Evolutionary conservation across 2,888 invertebrate genomes (phyloP).

Genomic region (Dolichopus griseipennis): DNA sequence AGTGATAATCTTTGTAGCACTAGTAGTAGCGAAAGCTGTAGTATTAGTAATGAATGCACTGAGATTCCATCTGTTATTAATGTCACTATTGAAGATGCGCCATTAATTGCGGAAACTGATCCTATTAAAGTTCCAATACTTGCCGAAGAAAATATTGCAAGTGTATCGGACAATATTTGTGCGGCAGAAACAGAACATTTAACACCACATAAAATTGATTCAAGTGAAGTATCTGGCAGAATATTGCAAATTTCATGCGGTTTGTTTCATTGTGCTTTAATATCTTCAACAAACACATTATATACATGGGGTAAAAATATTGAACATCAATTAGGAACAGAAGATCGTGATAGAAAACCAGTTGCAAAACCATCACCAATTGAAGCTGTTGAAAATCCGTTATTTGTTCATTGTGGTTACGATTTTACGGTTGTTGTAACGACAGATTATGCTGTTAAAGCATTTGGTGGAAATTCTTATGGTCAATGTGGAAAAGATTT

Average conservation of each 20-base stretch:
- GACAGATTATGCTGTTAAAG: constrained; percentile 39
- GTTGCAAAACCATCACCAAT: constrained; percentile 37
- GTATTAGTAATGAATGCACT: neutral
- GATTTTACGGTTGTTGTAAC: constrained; percentile 44
- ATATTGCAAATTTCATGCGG: constrained; percentile 54
- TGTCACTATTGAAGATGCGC: neutral
- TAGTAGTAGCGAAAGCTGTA: no score
- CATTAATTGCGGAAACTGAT: neutral
- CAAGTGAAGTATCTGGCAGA: constrained; percentile 50
- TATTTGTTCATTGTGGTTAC: constrained; percentile 42
- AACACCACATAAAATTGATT: constrained; percentile 54
- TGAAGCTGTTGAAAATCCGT: constrained; percentile 37
- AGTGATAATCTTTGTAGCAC: no score
- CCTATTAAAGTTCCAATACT: no score
- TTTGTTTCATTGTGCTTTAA: constrained; percentile 70
- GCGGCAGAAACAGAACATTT: constrained; percentile 45
- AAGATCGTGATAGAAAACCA: constrained; percentile 39
- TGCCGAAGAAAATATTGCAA: neutral
- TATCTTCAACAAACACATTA: constrained; percentile 61
- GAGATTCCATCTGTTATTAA: neutral
- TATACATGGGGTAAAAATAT: constrained; percentile 84
- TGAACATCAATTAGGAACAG: constrained; percentile 74
- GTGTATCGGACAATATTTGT: neutral
- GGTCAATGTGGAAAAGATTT: constrained; percentile 28
- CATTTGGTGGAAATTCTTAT: constrained; percentile 43